Conservation (phyloP, 2,113 vertebrate genomes). For the Oncorhynchus gorbuscha region DNA sequence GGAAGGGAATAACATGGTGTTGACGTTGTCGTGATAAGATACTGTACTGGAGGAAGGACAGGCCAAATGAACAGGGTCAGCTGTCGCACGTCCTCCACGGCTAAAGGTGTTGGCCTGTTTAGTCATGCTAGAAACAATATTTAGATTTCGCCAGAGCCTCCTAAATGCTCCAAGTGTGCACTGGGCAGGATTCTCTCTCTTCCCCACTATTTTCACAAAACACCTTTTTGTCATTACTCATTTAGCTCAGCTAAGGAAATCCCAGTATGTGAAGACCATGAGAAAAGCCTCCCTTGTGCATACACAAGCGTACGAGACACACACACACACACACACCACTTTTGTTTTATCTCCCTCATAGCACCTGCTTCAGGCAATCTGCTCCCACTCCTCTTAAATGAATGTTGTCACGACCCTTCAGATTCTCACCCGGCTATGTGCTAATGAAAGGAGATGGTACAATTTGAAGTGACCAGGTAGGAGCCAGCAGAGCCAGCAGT, state of each 20-base stretch:
- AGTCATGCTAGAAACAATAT: slow-evolving; percentile 70
- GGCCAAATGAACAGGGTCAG: slow-evolving; percentile 60
- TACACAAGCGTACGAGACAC: slow-evolving; percentile 9
- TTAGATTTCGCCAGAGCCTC: slow-evolving; percentile 65
- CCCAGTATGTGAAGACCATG: slow-evolving; percentile 63
- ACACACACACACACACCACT: slow-evolving; percentile 50
- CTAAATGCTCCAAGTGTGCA: slow-evolving; percentile 45
- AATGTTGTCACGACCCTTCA: slow-evolving; percentile 98
- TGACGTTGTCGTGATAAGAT: slow-evolving; percentile 59
- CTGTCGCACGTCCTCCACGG: slow-evolving; percentile 46
- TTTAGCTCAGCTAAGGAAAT: slow-evolving; percentile 62
- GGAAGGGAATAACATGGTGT: slow-evolving; percentile 51
- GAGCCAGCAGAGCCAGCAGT: slow-evolving; percentile 83
- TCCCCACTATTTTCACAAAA: slow-evolving; percentile 14
- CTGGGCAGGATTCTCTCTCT: slow-evolving; percentile 32
- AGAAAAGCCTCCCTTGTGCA: slow-evolving; percentile 27
- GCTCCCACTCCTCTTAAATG: slow-evolving; percentile 84
- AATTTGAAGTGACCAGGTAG: slow-evolving; percentile 98
- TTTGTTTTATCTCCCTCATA: slow-evolving; percentile 89
- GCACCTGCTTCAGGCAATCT: slow-evolving; percentile 96
- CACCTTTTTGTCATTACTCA: slow-evolving; percentile 65
- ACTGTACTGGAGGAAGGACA: slow-evolving; percentile 40
- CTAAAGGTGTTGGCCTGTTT: slow-evolving; percentile 66
- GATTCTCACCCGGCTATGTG: slow-evolving; percentile 84
- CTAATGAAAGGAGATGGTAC: slow-evolving; percentile 99